A percentile compares a stretch with the other conserved stretches of the same genome.
Conservation (phyloP, 2,888 invertebrate genomes). For the Listrodromus nycthemerus region DNA sequence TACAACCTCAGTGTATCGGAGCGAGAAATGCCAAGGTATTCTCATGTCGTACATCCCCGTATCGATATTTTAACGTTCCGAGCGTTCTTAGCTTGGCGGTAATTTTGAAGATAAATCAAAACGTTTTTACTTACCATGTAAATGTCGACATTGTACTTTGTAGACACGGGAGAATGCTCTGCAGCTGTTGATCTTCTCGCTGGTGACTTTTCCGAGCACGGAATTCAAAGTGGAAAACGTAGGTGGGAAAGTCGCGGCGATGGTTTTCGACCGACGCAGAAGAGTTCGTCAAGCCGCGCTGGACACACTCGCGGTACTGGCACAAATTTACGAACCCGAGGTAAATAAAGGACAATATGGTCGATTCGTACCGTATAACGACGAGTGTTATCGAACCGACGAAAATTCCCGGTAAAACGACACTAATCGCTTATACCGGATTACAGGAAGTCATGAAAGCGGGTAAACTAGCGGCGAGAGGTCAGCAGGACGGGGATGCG, state of each 20-base stretch:
- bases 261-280: constrained; percentile 87
- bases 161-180: constrained; percentile 91
- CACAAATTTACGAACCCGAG: constrained; percentile 87
- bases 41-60: background rate
- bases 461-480: constrained; percentile 86
- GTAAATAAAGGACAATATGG: constrained; percentile 68
- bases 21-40: constrained; percentile 82
- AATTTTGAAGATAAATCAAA: no score
- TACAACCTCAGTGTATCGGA: constrained; percentile 83
- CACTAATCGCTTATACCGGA: constrained; percentile 50
- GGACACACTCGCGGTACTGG: constrained; percentile 92
- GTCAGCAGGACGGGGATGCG: constrained; percentile 86
- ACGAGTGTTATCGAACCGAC: background rate
- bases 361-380: background rate
- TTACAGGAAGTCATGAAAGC: constrained; percentile 86
- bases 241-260: constrained; percentile 77
- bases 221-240: constrained; percentile 85
- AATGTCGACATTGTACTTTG: constrained; percentile 67
- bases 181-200: constrained; percentile 91
- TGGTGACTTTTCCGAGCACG: constrained; percentile 92
- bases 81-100: no score
- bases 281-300: constrained; percentile 92
- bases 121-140: no score
- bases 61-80: no score
- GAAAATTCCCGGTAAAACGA: constrained; percentile 25